phyloP scores from a whole-genome alignment of 2,797 vertebrate genomes.

The Astyanax mexicanus region DNA sequence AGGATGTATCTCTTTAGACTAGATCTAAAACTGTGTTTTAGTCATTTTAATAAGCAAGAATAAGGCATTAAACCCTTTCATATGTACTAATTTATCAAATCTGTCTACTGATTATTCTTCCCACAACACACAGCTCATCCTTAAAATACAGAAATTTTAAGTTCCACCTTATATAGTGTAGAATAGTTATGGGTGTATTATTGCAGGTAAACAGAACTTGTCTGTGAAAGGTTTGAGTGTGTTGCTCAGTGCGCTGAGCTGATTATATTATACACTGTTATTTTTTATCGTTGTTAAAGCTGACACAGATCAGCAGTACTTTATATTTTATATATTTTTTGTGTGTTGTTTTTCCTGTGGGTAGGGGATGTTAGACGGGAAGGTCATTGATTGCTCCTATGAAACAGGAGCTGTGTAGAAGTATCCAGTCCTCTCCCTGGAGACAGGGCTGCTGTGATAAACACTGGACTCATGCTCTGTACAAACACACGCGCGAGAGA shows the following conservation, averaged over 20 bases:
- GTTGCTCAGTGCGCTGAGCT: not conserved
- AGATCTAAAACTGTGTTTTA: too few species aligned
- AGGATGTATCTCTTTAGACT: too few species aligned
- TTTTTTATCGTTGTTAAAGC: not conserved
- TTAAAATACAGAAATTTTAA: too few species aligned
- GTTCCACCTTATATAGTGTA: too few species aligned
- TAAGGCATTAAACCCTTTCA: too few species aligned
- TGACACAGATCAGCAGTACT: not conserved
- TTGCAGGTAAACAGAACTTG: too few species aligned
- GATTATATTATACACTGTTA: not conserved
- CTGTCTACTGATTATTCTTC: too few species aligned
- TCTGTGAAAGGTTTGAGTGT: not conserved
- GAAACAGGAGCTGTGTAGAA: constrained; percentile 42
- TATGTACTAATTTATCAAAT: too few species aligned
- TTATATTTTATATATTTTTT: too few species aligned
- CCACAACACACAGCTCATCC: too few species aligned
- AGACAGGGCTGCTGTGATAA: constrained; percentile 30
- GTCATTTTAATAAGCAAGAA: too few species aligned
- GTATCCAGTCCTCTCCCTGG: constrained; percentile 37
- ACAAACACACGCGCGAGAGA: constrained; percentile 4
- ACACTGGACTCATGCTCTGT: constrained; percentile 11
- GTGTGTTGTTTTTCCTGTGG: constrained; percentile 26
- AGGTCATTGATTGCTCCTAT: constrained; percentile 44
- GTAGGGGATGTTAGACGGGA: constrained; percentile 36
- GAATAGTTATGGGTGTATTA: too few species aligned